Percentiles rank a stretch among this genome's conserved stretches.
Evolutionary conservation across 2,797 vertebrate genomes (phyloP).

Genomic region (Acanthopagrus latus): DNA sequence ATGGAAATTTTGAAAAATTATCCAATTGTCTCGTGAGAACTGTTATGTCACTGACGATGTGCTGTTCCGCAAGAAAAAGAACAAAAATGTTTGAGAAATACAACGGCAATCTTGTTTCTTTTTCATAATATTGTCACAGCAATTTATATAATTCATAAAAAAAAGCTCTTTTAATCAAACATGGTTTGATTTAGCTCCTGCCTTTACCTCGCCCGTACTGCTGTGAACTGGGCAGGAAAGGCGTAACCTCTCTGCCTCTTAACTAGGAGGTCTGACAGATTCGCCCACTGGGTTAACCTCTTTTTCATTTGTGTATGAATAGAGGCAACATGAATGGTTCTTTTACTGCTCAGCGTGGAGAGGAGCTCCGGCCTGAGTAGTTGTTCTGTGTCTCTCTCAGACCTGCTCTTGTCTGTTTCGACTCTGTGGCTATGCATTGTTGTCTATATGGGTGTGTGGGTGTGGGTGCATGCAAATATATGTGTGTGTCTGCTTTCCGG

Average conservation of each 20-base stretch:
- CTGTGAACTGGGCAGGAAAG: slow-evolving; percentile 10
- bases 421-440: slow-evolving; percentile 32
- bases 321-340: slow-evolving; percentile 75
- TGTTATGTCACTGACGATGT: neutral
- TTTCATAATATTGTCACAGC: neutral
- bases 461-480: slow-evolving; percentile 4
- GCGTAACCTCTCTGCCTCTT: slow-evolving; percentile 48
- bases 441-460: slow-evolving; percentile 24
- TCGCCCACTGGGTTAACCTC: slow-evolving; percentile 70
- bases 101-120: neutral
- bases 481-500: slow-evolving; percentile 28
- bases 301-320: slow-evolving; percentile 86
- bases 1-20: no score
- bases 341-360: slow-evolving; percentile 68
- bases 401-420: slow-evolving; percentile 38
- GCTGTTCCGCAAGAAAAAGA: neutral
- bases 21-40: neutral
- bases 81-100: neutral
- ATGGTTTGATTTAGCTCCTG: neutral
- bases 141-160: neutral
- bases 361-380: slow-evolving; percentile 14
- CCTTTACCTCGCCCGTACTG: neutral
- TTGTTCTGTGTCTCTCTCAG: slow-evolving; percentile 29
- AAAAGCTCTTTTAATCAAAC: neutral
- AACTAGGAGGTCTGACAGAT: slow-evolving; percentile 63